Evolutionary conservation across 2,888 invertebrate genomes (phyloP).

Genomic region (Coelogynopora nodosa): DNA sequence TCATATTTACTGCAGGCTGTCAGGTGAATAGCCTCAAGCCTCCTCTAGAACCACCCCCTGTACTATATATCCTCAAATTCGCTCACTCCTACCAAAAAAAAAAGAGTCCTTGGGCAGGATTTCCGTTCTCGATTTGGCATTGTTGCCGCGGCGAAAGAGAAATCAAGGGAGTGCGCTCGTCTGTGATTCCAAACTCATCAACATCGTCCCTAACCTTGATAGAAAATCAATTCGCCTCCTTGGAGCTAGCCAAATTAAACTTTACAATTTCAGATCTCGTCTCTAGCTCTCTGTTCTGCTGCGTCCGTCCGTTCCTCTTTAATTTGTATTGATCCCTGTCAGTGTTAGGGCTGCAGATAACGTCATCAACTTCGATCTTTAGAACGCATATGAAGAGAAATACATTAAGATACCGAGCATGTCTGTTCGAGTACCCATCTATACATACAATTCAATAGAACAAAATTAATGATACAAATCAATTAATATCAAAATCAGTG

Average conservation of each 20-base stretch:
- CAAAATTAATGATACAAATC: too few species aligned
- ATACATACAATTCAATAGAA: too few species aligned
- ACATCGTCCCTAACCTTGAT: neutral
- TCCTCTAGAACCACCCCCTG: neutral
- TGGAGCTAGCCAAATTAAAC: neutral
- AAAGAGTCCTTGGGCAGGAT: neutral
- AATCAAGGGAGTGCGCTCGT: neutral
- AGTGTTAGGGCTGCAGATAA: too few species aligned
- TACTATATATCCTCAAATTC: neutral
- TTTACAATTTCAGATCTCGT: too few species aligned
- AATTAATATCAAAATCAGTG: too few species aligned
- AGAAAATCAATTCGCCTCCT: neutral
- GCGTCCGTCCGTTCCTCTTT: too few species aligned
- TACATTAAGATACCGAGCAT: too few species aligned
- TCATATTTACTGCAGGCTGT: neutral
- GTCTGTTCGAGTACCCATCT: too few species aligned
- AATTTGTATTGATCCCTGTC: too few species aligned
- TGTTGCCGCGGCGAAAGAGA: neutral
- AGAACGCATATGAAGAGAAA: too few species aligned
- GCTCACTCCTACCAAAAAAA: neutral
- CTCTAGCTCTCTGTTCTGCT: too few species aligned
- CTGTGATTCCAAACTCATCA: neutral
- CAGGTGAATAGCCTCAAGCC: neutral
- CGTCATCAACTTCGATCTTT: too few species aligned
- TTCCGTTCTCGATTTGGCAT: neutral